Conservation (phyloP, 1,140 invertebrate species). For the Ylistrum balloti region DNA sequence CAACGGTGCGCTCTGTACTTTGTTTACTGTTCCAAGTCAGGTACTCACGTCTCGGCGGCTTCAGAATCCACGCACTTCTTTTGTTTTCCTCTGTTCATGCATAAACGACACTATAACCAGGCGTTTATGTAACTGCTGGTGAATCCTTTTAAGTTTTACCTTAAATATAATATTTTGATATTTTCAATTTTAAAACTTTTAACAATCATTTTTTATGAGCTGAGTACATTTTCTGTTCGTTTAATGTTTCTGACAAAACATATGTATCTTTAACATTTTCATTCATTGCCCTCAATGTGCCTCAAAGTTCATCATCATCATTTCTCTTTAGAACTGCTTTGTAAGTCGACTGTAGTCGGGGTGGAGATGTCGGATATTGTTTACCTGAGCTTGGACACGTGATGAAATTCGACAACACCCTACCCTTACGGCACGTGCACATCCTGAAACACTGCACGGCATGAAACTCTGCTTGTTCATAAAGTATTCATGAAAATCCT, state of each 20-base stretch:
- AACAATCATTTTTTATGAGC: neutral
- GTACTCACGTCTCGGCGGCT: neutral
- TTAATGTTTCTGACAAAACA: slow-evolving; percentile 8
- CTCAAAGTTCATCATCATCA: neutral
- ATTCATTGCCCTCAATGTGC: neutral
- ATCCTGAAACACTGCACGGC: slow-evolving; percentile 31
- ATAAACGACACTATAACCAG: neutral
- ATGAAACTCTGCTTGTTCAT: neutral
- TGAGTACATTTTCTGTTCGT: slow-evolving; percentile 25
- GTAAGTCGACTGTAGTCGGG: slow-evolving; percentile 1
- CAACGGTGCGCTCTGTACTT: neutral
- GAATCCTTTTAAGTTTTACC: slow-evolving; percentile 7
- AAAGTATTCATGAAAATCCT: slow-evolving; percentile 35
- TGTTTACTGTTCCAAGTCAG: slow-evolving; percentile 19
- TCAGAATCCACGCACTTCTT: neutral
- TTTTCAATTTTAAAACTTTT: slow-evolving; percentile 35
- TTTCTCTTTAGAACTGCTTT: neutral
- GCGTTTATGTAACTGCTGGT: neutral
- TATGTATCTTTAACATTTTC: neutral
- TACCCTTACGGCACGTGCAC: slow-evolving; percentile 14
- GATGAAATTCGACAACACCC: slow-evolving; percentile 32
- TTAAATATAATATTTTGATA: slow-evolving; percentile 28
- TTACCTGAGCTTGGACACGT: slow-evolving; percentile 13
- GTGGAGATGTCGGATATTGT: neutral
- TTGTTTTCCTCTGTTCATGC: slow-evolving; percentile 21